Base-by-base conservation (phyloP, 2,888 invertebrate species). In the Phortica okadai region DNA sequence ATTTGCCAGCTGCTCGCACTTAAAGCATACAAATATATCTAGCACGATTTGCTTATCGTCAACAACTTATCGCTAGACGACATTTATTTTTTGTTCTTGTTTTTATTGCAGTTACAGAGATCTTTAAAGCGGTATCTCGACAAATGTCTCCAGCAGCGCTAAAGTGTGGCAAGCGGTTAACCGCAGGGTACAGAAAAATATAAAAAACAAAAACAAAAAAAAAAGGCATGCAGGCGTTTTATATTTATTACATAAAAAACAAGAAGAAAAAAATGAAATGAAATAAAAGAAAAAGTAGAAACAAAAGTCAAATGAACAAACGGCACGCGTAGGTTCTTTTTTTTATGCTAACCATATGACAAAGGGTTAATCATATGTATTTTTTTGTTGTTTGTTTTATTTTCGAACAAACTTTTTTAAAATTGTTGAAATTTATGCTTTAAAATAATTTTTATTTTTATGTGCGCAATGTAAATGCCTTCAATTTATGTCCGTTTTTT, bases 71-170 rank as follows among this genome's bases (percentile, higher is more conserved):
- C 70, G 56, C 70, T 56, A 69, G 69, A 69, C 69, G 45, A 69
- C n/a, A 69, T 45, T 67, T 16, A 6, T 45, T n/a, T 69, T 44
- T 8, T 44, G n/a, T 45, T 42, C 42, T 69, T 45, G 33, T 69
- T 44, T 69, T 16, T 42, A 66, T 69, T 33, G 16, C 69, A n/a
- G 21, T 25, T 59, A 16, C 25, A 59, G 44, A 59, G 42, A 73
- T 74, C 74, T 74, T 64, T 64, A 54, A 56, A 74, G 74, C 74
- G 74, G 74, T 33, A 74, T 74, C 74, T 74, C 41, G 56, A 72
- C 50, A 56, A 66, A 59, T 67, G 66, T 74, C 66, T 59, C 73
- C 73, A 58, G 59, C 74, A 21, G 74, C 67, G 74, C 54, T 74
- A 67, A 67, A 74, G 74, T 67, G 74, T 66, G 66, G 56, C 74